Percentiles rank a stretch among this genome's conserved stretches.
These are phyloP conservation scores for Cantharis rufa DNA, from an alignment of 2,888 invertebrate species.

Conservation along the genomic window DNA sequence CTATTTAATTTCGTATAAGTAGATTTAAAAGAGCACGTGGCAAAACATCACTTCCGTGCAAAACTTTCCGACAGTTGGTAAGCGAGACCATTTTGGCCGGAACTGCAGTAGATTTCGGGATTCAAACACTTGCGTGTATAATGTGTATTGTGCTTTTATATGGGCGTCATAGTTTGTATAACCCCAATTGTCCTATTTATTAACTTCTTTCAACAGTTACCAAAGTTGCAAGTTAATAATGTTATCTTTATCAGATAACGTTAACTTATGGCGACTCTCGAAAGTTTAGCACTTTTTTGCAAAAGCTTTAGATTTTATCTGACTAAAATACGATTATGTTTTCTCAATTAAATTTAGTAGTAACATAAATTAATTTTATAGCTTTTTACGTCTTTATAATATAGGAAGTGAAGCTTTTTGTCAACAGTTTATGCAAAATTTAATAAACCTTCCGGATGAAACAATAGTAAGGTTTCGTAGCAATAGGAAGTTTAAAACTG, in stretches of 20 bases:
- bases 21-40: slow-evolving; percentile 42
- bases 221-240: not conserved
- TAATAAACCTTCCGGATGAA: not conserved
- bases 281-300: slow-evolving; percentile 14
- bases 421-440: not conserved
- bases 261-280: slow-evolving; percentile 1
- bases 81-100: slow-evolving; percentile 46
- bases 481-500: not conserved
- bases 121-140: slow-evolving; percentile 24
- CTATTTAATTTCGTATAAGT: slow-evolving; percentile 27
- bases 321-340: not conserved
- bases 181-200: not conserved
- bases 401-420: not conserved
- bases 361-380: not conserved
- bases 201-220: not conserved
- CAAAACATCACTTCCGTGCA: slow-evolving; percentile 53
- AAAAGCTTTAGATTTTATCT: not conserved
- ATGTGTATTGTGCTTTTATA: not conserved
- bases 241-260: not conserved
- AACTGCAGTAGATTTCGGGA: slow-evolving; percentile 46
- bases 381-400: not conserved
- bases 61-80: slow-evolving; percentile 50
- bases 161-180: not conserved
- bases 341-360: not conserved
- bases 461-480: not conserved